Evolutionary conservation across 2,113 vertebrate species (phyloP), one percentile per base, ranked within the genome.

Genomic region (Chaetodon trifascialis): DNA sequence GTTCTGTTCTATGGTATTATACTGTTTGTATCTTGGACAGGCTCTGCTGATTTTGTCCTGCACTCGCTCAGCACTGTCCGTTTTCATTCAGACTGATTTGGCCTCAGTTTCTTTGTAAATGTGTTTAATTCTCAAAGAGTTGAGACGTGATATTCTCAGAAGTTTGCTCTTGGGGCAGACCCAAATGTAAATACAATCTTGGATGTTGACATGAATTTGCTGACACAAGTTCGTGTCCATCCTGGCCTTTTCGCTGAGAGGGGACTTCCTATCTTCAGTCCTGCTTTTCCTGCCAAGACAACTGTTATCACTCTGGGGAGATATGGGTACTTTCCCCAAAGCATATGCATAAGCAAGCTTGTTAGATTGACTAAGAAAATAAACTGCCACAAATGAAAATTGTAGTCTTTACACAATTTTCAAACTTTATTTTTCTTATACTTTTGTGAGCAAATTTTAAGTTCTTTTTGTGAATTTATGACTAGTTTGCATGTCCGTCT

Each of bases 181-280:
- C 64, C 36, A 73, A 64, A 78, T 83, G 77, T 85, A 90, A 86
- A 90, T 69, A 66, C 54, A 71, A 36, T 63, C 49, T 82, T 66
- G 74, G 80, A 86, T 84, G 88, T 80, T 86, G 82, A 90, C 67
- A 72, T 62, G 73, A 85, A 79, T 80, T 63, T 52, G 71, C 88
- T 86, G 85, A 90, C 83, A 76, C 2, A 11, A 58, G 25, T 83
- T 59, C 80, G 73, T 49, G 76, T 88, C 83, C 62, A 62, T 86
- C 80, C 71, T 75, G 84, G 59, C 69, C 69, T 88, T 30, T 76
- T 79, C 10, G 65, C 76, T 76, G 79, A 91, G 83, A 76, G 75
- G 80, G 55, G 83, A 80, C 86, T 88, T 91, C 87, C 82, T 91
- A 15, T 88, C 23, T 66, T 77, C 73, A 46, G 5, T 69, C 15